Percentiles rank a stretch among this genome's conserved stretches.
These are phyloP conservation scores for Tachuris rubrigastra DNA, from an alignment of 2,113 vertebrate genomes.

Conservation along the genomic window DNA sequence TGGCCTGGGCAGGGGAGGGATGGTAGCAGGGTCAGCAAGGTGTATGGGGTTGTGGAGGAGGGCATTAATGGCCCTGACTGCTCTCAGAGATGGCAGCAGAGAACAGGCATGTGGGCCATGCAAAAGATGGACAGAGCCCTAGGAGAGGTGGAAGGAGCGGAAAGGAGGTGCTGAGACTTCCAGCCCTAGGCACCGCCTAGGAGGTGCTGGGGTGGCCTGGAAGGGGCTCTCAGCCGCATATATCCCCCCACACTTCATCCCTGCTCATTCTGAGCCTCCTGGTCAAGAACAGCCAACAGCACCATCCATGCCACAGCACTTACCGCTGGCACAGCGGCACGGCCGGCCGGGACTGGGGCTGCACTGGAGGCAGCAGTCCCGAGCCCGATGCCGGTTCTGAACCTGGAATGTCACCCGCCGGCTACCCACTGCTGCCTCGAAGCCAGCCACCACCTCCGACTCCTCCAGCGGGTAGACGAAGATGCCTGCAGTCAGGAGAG, in stretches of 20 bases:
- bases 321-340: conserved; percentile 77
- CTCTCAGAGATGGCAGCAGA: not conserved
- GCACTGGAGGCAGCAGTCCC: conserved; percentile 85
- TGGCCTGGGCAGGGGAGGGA: conserved; percentile 79
- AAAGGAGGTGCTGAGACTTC: not conserved
- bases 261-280: rapidly evolving
- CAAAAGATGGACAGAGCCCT: not conserved
- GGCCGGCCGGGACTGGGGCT: conserved; percentile 63
- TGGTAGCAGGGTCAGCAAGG: not conserved
- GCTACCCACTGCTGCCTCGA: conserved; percentile 84
- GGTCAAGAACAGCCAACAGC: not conserved
- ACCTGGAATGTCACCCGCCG: conserved; percentile 85
- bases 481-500: conserved; percentile 74
- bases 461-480: conserved; percentile 94
- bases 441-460: conserved; percentile 88
- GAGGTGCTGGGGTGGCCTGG: not conserved
- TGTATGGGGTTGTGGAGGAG: too few relatives aligned
- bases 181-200: not conserved
- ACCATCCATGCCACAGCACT: not conserved
- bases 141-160: not conserved
- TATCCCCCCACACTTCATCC: not conserved
- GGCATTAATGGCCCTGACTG: not conserved
- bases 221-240: not conserved
- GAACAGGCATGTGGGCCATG: rapidly evolving
- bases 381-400: conserved; percentile 80